Percentiles rank a stretch among this genome's conserved stretches.
phyloP scores from a whole-genome alignment of 2,113 vertebrate species.

The Engraulis encrasicolus region DNA sequence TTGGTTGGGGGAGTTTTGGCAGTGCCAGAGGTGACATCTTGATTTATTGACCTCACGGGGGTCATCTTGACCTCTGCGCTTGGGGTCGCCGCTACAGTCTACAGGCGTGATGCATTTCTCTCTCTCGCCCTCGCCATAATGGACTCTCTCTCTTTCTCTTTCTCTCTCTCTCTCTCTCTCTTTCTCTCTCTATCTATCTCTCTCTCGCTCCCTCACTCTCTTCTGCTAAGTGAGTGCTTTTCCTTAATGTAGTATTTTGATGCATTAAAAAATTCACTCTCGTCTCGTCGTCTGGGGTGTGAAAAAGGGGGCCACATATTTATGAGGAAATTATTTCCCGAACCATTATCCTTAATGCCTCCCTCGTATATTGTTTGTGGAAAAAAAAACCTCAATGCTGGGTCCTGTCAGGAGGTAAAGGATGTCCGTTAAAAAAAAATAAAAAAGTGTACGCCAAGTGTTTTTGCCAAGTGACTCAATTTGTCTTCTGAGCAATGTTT shows the following conservation, averaged over 20 bases:
- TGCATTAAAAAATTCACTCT: constrained; percentile 16
- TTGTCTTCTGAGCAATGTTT: not conserved
- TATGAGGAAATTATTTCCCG: constrained; percentile 7
- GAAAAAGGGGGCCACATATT: not conserved
- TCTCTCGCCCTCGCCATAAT: constrained; percentile 42
- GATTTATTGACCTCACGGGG: constrained; percentile 75
- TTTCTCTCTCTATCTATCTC: constrained; percentile 40
- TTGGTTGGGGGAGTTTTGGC: constrained; percentile 44
- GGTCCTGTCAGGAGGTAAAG: not conserved
- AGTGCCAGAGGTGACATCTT: constrained; percentile 69
- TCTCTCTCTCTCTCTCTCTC: constrained; percentile 50
- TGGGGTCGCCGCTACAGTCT: constrained; percentile 63
- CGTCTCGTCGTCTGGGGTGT: not conserved
- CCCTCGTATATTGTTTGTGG: not conserved
- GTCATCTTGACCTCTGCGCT: constrained; percentile 68
- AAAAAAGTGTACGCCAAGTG: not conserved
- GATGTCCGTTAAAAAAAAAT: not conserved
- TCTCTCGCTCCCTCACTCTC: constrained; percentile 41
- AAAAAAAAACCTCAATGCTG: not conserved
- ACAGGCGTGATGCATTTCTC: constrained; percentile 53
- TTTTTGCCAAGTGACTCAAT: not conserved
- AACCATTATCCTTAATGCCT: not conserved
- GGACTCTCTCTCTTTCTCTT: no score
- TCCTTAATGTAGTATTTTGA: constrained; percentile 11
- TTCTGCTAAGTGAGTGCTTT: constrained; percentile 16